These are phyloP conservation scores for Hypomecis punctinalis DNA, from an alignment of 2,888 invertebrate species.

Conservation along the genomic window DNA sequence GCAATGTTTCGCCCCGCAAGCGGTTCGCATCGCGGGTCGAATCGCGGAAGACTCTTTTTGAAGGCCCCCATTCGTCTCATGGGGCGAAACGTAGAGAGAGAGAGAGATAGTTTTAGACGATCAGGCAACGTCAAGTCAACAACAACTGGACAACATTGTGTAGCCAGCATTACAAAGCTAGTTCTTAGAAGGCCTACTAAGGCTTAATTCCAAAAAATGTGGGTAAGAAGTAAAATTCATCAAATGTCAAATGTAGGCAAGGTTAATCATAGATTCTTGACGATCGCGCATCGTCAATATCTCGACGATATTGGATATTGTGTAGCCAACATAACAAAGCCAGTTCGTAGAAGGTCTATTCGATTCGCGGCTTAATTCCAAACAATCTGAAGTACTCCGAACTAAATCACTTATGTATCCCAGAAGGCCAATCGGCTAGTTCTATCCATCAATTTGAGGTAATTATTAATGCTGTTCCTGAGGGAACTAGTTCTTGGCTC, in stretches of 20 bases:
- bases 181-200: conserved; percentile 7
- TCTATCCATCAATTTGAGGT: conserved; percentile 30
- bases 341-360: conserved; percentile 10
- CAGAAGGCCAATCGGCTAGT: conserved; percentile 22
- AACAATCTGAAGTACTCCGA: conserved; percentile 29
- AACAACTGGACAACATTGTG: no score
- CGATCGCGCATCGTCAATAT: neutral
- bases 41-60: no score
- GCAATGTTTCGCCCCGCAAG: no score
- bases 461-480: conserved; percentile 26
- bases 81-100: no score
- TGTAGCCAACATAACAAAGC: neutral
- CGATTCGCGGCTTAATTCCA: conserved; percentile 5
- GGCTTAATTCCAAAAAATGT: no score
- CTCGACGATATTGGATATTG: neutral
- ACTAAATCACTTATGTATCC: conserved; percentile 30
- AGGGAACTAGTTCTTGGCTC: conserved; percentile 2
- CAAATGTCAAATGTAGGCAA: no score
- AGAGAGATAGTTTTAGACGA: no score
- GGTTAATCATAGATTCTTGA: neutral
- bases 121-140: no score
- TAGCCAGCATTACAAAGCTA: neutral
- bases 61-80: no score
- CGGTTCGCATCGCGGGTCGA: no score
- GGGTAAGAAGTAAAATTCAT: no score